Evolutionary conservation across 2,888 invertebrate genomes (phyloP).

Genomic region (Ceraclea dissimilis): DNA sequence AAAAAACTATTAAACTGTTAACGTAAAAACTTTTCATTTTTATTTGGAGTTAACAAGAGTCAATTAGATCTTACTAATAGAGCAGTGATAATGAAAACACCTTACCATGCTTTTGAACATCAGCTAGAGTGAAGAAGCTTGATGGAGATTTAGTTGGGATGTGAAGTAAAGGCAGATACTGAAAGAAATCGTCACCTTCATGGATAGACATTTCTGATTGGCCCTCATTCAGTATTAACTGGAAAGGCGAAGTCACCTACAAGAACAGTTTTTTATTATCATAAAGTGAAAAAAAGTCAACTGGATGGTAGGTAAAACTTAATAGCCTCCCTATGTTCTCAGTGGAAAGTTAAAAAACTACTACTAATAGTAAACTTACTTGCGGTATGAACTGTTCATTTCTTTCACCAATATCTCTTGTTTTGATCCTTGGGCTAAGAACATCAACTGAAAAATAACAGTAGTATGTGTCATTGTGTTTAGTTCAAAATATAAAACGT

Average conservation of each 20-base stretch:
- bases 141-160: constrained; percentile 59
- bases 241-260: constrained; percentile 57
- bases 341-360: too few species aligned
- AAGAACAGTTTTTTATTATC: too few species aligned
- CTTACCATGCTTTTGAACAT: constrained; percentile 43
- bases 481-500: constrained; percentile 6
- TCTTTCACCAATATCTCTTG: constrained; percentile 45
- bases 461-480: constrained; percentile 1
- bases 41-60: too few species aligned
- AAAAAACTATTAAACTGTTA: not conserved
- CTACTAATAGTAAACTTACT: constrained; percentile 33
- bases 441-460: constrained; percentile 55
- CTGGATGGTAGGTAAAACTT: too few species aligned
- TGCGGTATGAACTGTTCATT: constrained; percentile 58
- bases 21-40: not conserved
- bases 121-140: constrained; percentile 49
- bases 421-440: constrained; percentile 54
- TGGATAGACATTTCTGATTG: constrained; percentile 54
- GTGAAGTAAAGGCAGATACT: constrained; percentile 49
- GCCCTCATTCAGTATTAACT: constrained; percentile 59
- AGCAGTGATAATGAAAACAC: too few species aligned
- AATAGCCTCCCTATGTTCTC: too few species aligned
- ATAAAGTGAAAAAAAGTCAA: too few species aligned
- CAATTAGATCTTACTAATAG: not conserved
- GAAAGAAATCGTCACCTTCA: constrained; percentile 41